A percentile compares a stretch with the other conserved stretches of the same genome.
Conservation (phyloP, 1,140 invertebrate genomes). For the Contarinia nasturtii region DNA sequence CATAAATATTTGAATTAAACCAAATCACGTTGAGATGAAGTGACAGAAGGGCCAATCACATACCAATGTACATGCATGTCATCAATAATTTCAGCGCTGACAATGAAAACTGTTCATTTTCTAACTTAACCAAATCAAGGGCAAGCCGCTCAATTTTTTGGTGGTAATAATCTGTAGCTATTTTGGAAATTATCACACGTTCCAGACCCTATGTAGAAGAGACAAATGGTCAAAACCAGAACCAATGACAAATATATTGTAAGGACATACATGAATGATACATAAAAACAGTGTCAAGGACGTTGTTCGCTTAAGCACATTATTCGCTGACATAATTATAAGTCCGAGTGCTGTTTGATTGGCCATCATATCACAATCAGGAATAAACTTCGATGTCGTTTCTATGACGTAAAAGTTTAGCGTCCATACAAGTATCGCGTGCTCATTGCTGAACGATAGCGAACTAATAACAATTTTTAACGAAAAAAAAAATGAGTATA, state of each 20-base stretch:
- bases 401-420: constrained; percentile 26
- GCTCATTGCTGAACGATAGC: constrained; percentile 10
- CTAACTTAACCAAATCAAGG: constrained; percentile 47
- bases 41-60: constrained; percentile 13
- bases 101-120: constrained; percentile 44
- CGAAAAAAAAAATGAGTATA: constrained; percentile 3
- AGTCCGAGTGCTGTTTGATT: too few species aligned
- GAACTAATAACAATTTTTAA: constrained; percentile 4
- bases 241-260: neutral
- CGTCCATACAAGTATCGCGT: constrained; percentile 19
- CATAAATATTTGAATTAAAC: neutral
- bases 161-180: constrained; percentile 25
- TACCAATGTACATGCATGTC: constrained; percentile 61
- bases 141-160: constrained; percentile 55
- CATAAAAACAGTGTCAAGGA: constrained; percentile 19
- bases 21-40: constrained; percentile 9
- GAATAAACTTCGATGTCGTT: constrained; percentile 23
- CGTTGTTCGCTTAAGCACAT: constrained; percentile 16
- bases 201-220: constrained; percentile 42
- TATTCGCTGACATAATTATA: constrained; percentile 20
- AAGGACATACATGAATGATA: constrained; percentile 21
- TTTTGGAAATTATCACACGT: constrained; percentile 39
- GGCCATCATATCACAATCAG: constrained; percentile 18
- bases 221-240: neutral
- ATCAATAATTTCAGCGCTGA: constrained; percentile 54